Conservation (phyloP, 2,888 invertebrate genomes). For the Lasioglossum pauxillum region DNA sequence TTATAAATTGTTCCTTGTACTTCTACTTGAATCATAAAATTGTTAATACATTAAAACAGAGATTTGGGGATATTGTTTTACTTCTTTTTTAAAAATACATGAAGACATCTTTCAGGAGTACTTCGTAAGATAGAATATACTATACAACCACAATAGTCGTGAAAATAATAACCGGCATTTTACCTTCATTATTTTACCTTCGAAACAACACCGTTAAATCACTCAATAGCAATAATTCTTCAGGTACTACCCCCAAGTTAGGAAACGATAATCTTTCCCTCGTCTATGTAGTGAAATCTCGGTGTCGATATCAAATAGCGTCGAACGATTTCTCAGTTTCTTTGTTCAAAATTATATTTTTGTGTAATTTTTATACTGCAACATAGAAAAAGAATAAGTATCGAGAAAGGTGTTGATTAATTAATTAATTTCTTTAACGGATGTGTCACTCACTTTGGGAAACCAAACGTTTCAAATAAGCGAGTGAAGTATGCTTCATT, state of each 20-base stretch:
- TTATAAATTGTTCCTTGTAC: neutral
- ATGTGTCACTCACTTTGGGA: constrained; percentile 54
- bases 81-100: neutral
- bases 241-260: neutral
- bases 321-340: constrained; percentile 66
- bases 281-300: constrained; percentile 40
- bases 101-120: neutral
- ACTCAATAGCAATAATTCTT: constrained; percentile 12
- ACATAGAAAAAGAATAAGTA: constrained; percentile 9
- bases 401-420: neutral
- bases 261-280: constrained; percentile 22
- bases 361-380: constrained; percentile 44
- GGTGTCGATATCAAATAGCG: constrained; percentile 66
- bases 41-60: neutral
- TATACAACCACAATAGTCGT: neutral
- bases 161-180: constrained; percentile 61
- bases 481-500: constrained; percentile 51
- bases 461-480: constrained; percentile 52
- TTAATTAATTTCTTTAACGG: neutral
- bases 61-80: neutral
- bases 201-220: constrained; percentile 71
- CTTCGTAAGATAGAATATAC: neutral
- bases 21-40: neutral
- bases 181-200: constrained; percentile 82
- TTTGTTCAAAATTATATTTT: constrained; percentile 38